Conservation (phyloP, 2,888 invertebrate species). For the Cephus runcator region DNA sequence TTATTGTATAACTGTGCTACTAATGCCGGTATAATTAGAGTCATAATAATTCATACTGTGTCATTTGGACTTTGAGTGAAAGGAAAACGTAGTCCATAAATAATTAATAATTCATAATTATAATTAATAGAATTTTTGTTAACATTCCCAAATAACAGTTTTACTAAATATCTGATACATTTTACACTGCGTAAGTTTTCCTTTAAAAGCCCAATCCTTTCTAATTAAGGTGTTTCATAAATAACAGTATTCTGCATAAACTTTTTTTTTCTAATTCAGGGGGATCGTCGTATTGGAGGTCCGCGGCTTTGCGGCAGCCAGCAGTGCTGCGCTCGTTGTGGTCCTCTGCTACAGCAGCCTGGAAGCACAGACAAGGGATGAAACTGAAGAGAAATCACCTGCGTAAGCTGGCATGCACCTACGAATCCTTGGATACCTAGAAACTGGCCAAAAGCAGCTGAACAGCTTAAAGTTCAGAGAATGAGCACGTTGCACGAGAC, state of each 20-base stretch:
- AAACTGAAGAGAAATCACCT: not conserved
- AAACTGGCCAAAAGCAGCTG: not conserved
- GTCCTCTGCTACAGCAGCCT: conserved; percentile 57
- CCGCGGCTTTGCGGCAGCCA: conserved; percentile 60
- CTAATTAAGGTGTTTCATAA: not conserved
- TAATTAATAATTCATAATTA: too few relatives aligned
- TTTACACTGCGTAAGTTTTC: too few relatives aligned
- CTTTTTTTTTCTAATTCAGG: conserved; percentile 39
- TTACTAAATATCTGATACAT: too few relatives aligned
- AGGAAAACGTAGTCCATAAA: too few relatives aligned
- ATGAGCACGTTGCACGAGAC: not conserved
- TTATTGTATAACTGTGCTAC: not conserved
- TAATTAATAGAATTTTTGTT: too few relatives aligned
- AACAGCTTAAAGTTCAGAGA: not conserved
- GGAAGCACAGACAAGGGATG: conserved; percentile 43
- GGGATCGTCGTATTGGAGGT: conserved; percentile 55
- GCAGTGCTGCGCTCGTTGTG: conserved; percentile 58
- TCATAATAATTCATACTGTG: not conserved
- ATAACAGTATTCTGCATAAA: not conserved
- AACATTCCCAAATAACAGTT: too few relatives aligned
- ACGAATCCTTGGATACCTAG: not conserved
- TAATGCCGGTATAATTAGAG: not conserved
- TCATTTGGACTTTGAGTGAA: not conserved
- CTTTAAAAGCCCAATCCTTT: not conserved
- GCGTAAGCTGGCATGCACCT: not conserved